phyloP scores from a whole-genome alignment of 2,888 invertebrate species.

The Lasioglossum morio region DNA sequence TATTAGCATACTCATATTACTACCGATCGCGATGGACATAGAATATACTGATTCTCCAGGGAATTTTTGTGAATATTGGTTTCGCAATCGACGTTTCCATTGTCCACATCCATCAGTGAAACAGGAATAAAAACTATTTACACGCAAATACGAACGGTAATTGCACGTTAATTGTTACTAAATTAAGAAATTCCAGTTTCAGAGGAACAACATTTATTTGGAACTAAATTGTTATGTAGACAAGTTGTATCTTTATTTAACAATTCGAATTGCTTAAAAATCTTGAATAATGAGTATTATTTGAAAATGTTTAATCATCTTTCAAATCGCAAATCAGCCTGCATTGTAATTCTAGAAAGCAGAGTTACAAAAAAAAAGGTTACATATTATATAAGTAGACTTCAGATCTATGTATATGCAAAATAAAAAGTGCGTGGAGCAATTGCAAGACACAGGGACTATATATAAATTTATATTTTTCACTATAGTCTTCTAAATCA shows the following conservation, averaged over 20 bases:
- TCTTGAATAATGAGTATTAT: not conserved
- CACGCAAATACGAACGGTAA: not conserved
- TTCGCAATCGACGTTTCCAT: not conserved
- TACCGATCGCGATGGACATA: not conserved
- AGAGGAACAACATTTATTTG: not conserved
- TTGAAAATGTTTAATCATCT: too few relatives aligned
- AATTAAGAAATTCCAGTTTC: not conserved
- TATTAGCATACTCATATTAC: slow-evolving; percentile 1
- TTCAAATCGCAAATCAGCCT: too few relatives aligned
- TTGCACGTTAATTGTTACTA: not conserved
- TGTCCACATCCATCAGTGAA: not conserved
- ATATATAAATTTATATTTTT: too few relatives aligned
- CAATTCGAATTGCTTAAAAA: not conserved
- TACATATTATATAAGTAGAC: too few relatives aligned
- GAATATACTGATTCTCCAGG: not conserved
- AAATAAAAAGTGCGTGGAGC: too few relatives aligned
- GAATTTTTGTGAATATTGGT: not conserved
- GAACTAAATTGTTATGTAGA: not conserved
- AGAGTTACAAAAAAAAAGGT: too few relatives aligned
- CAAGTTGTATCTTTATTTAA: not conserved
- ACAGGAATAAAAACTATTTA: not conserved
- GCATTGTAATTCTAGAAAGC: too few relatives aligned
- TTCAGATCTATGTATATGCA: too few relatives aligned
- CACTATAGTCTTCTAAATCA: too few relatives aligned
- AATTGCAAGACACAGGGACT: too few relatives aligned